Evolutionary conservation across 2,797 vertebrate species (phyloP), one percentile per base, ranked within the genome.

Genomic region (Paratrypauchen microcephalus): DNA sequence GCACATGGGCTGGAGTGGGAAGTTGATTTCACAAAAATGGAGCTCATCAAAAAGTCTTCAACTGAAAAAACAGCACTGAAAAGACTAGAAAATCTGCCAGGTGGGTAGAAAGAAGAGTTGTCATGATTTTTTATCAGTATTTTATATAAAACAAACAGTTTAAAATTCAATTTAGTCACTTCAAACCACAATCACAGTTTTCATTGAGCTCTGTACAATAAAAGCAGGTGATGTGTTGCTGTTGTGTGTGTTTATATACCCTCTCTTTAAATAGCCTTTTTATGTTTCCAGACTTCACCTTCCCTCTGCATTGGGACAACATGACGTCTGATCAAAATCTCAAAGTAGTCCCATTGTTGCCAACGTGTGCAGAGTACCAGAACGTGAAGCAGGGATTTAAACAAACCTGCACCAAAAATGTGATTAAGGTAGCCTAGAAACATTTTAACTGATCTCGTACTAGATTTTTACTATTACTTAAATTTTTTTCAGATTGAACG

Each of bases 221-320:
- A 41, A 15, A 45, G 13, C 41, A 45, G 41, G 41, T 45, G 41
- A 45, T 45, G 41, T 13, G 1, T 13, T 45, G 12, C 41, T 15
- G 41, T 45, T 45, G 15, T 45, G 41, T 45, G 41, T 16, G 41
- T 39, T 39, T 39, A 39, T 9, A 9, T 39, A 39, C 36, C 7
- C 36, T 39, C 36, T 9, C 2, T 39, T 39, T 39, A 39, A 11
- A 39, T 39, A 9, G 9, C 8, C 36, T 39, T 21, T n/a, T n/a
- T 19, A n/a, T 52, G 18, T 15, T 71, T 52, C 57, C 67, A 93
- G 92, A 89, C 66, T 91, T 91, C 41, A 39, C 16, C 2, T 36
- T 84, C 4, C 92, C 91, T 19, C 68, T 92, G 55, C 76, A 90
- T 69, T 92, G 91, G 91, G 87, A 91, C 81, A 85, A 52, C 68